Evolutionary conservation across 2,888 invertebrate species (phyloP).

Genomic region (Diaphora mendica): DNA sequence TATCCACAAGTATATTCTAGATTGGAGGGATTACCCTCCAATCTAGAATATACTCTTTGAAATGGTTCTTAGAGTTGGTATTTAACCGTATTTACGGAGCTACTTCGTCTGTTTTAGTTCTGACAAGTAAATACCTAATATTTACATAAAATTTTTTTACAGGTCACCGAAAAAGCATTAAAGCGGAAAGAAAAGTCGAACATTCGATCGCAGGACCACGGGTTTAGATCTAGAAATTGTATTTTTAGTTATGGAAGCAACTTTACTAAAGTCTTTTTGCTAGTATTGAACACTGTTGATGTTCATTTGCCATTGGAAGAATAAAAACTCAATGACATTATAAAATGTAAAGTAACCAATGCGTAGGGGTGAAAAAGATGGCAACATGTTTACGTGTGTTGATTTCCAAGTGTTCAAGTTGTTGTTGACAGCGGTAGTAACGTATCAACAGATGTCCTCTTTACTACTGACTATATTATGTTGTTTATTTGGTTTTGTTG

Average conservation of each 20-base stretch:
- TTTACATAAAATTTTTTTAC: background rate
- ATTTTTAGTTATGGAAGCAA: conserved; percentile 7
- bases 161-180: conserved; percentile 13
- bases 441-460: background rate
- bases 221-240: background rate
- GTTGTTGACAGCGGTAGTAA: background rate
- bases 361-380: background rate
- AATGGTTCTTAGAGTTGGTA: too few relatives aligned
- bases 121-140: background rate
- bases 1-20: too few relatives aligned
- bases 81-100: background rate
- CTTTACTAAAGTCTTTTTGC: conserved; percentile 2
- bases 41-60: too few relatives aligned
- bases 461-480: background rate
- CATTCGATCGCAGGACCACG: background rate
- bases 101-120: background rate
- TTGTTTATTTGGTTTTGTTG: background rate
- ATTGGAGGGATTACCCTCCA: too few relatives aligned
- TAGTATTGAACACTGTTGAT: background rate
- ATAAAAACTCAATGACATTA: background rate
- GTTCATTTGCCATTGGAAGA: background rate
- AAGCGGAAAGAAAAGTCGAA: background rate
- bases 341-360: background rate
- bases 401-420: background rate
- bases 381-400: background rate